Evolutionary conservation across 2,888 invertebrate genomes (phyloP), one percentile per base, ranked within the genome.

Genomic region (Trilocha varians): DNA sequence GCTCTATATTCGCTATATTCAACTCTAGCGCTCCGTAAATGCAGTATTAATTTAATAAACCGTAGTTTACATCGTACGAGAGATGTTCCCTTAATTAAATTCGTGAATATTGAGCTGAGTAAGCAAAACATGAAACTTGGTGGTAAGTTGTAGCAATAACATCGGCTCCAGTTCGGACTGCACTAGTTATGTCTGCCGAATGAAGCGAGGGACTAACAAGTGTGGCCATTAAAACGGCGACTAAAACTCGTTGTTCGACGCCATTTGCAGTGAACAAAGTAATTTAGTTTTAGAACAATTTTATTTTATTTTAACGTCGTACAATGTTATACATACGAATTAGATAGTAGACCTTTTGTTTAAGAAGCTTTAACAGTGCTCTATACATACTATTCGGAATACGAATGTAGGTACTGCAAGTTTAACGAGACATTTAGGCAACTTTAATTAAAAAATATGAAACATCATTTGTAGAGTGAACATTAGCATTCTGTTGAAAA

Each of bases 151-250:
- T 14, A 17, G 41, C 36, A 41, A 41, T 39, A 39, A 35, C 33
- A 40, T 18, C 14, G 36, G 36, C 18, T 37, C 18, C 14, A 36
- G 18, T 14, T 4, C 25, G 25, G 40, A 38, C 16, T 34, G 35
- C 11, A 25, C 38, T 38, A 42, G 42, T 38, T 39, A 39, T 42
- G 42, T 42, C 35, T 18, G 35, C 13, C 16, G 32, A 42, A 42
- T 42, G 32, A 38, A 38, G 33, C 42, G 38, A 13, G 9, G 35
- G 34, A 35, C 35, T 32, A 16, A 41, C 40, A 32, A 13, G 11
- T 16, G 8, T n/a, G 38, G 11, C 42, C 38, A 42, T 16, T 13
- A 13, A 34, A 13, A 3, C 8, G n/a, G 25, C 38, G 41, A 8
- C n/a, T 16, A 2, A 13, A 3, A 32, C 9, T 16, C 34, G 38